A percentile compares a stretch with the other conserved stretches of the same genome.
phyloP scores from a whole-genome alignment of 2,888 invertebrate species.

The Ornithoptera alexandrae region DNA sequence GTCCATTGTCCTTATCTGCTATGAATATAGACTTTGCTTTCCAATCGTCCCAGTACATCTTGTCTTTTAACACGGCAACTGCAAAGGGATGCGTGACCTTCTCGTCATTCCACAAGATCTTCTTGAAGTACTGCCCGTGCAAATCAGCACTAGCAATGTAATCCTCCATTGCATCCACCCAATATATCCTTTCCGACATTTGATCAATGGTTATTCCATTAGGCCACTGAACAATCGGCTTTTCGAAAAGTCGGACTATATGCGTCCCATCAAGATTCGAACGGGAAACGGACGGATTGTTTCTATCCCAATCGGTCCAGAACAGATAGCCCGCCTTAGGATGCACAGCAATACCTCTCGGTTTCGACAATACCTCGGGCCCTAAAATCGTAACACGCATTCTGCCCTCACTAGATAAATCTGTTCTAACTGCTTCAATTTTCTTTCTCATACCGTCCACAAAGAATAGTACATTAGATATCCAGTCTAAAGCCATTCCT shows the following conservation, averaged over 20 bases:
- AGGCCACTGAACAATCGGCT: constrained; percentile 88
- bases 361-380: constrained; percentile 83
- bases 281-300: constrained; percentile 87
- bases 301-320: constrained; percentile 93
- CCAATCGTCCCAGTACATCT: constrained; percentile 96
- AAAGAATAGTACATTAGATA: constrained; percentile 91
- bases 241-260: constrained; percentile 82
- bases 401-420: constrained; percentile 79
- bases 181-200: constrained; percentile 89
- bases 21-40: constrained; percentile 87
- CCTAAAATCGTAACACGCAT: constrained; percentile 89
- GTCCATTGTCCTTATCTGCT: constrained; percentile 88
- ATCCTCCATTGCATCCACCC: constrained; percentile 92
- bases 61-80: constrained; percentile 90
- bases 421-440: constrained; percentile 89
- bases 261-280: constrained; percentile 89
- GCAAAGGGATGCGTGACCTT: constrained; percentile 91
- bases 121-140: constrained; percentile 84
- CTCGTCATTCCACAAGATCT: constrained; percentile 82
- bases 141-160: constrained; percentile 89
- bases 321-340: constrained; percentile 88
- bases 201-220: constrained; percentile 93
- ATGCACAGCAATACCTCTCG: constrained; percentile 90
- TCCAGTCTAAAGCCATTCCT: constrained; percentile 94
- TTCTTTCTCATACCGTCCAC: constrained; percentile 89